phyloP scores from a whole-genome alignment of 1,140 invertebrate species.

The Pantala flavescens region DNA sequence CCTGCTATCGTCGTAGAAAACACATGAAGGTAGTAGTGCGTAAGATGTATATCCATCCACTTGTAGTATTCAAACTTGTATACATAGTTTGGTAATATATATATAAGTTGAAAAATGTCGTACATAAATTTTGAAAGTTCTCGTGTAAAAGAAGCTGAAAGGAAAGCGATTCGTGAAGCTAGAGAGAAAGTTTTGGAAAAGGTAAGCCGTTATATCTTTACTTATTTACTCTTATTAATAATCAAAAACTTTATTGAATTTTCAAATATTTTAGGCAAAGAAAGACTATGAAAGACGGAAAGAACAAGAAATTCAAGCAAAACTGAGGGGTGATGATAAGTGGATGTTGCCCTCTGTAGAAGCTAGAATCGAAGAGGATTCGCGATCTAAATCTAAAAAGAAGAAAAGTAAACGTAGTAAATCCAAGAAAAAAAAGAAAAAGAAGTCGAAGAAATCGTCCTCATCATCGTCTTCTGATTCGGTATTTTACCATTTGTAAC shows the following conservation, averaged over 20 bases:
- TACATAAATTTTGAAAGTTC: conserved; percentile 33
- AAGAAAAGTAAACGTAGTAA: conserved; percentile 28
- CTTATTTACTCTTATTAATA: conserved; percentile 3
- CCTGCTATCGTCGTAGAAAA: no score
- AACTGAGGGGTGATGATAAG: conserved; percentile 32
- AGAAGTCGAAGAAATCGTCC: conserved; percentile 24
- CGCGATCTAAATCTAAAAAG: conserved; percentile 25
- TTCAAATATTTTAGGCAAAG: conserved; percentile 28
- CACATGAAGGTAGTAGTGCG: no score
- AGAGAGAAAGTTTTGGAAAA: conserved; percentile 30
- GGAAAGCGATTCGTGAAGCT: conserved; percentile 30
- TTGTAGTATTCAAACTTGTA: no score
- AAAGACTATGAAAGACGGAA: conserved; percentile 27
- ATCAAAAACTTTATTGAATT: neutral
- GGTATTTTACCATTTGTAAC: neutral
- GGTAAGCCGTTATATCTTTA: conserved; percentile 19
- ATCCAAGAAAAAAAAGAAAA: conserved; percentile 28
- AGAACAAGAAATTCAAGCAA: conserved; percentile 28
- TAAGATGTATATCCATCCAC: no score
- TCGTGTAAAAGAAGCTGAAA: conserved; percentile 32
- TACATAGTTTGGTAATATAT: no score
- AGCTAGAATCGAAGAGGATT: conserved; percentile 25
- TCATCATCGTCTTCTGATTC: conserved; percentile 16
- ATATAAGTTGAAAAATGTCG: neutral
- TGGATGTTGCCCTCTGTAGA: conserved; percentile 37